Evolutionary conservation across 2,888 invertebrate genomes (phyloP).

Genomic region (Synergus japonicus): DNA sequence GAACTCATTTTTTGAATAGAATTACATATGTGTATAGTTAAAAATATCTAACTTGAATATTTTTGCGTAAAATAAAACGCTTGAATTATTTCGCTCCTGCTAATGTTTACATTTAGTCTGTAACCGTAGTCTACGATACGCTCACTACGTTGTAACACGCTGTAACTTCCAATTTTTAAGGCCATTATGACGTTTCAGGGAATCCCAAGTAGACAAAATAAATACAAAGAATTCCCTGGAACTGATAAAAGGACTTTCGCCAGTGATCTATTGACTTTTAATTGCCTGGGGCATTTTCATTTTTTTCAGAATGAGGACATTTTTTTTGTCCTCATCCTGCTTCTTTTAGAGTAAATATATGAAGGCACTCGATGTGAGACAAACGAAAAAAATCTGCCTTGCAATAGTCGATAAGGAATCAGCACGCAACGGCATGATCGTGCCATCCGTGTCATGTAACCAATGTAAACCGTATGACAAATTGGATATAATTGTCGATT

Average conservation of each 20-base stretch:
- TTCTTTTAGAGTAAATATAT: background rate
- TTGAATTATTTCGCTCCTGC: no score
- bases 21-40: no score
- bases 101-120: no score
- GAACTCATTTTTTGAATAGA: no score
- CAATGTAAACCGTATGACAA: slow-evolving; percentile 4
- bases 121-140: no score
- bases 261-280: no score
- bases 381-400: slow-evolving; percentile 25
- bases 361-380: slow-evolving; percentile 15
- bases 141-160: no score
- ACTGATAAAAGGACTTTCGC: no score
- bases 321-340: background rate
- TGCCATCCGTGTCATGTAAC: slow-evolving; percentile 26
- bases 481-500: slow-evolving; percentile 29
- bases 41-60: no score
- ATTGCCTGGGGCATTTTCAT: background rate
- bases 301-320: background rate
- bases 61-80: no score
- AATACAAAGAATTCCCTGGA: background rate
- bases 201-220: background rate
- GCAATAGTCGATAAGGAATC: slow-evolving; percentile 46
- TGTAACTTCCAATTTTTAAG: background rate
- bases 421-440: slow-evolving; percentile 47
- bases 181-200: slow-evolving; percentile 25